Evolutionary conservation across 2,113 vertebrate genomes (phyloP).

Genomic region (Gallinago paraguaiae): DNA sequence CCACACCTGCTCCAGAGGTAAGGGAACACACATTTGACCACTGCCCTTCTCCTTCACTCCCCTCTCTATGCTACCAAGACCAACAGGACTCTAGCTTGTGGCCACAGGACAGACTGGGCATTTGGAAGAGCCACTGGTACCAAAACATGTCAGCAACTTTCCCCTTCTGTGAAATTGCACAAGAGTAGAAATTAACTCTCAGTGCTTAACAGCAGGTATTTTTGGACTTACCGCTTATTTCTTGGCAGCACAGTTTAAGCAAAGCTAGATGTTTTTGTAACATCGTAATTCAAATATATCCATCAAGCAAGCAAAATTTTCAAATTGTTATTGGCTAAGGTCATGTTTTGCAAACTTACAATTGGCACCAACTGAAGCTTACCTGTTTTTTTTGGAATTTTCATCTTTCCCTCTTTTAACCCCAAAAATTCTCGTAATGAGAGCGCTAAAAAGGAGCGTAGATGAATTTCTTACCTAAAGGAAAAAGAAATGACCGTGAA

Average conservation of each 20-base stretch:
- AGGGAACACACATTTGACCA: neutral
- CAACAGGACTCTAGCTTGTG: neutral
- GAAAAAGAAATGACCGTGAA: slow-evolving; percentile 37
- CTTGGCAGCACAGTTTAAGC: slow-evolving; percentile 6
- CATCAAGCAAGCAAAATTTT: slow-evolving; percentile 36
- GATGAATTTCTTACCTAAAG: slow-evolving; percentile 94
- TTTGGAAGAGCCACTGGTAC: neutral
- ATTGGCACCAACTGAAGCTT: slow-evolving; percentile 39
- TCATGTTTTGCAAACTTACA: slow-evolving; percentile 18
- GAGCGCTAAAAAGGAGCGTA: slow-evolving; percentile 94
- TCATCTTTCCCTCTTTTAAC: slow-evolving; percentile 96
- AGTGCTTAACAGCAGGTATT: slow-evolving; percentile 13
- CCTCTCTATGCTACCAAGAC: neutral
- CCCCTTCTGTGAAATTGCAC: neutral
- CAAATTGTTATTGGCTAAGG: slow-evolving; percentile 20
- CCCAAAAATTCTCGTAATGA: slow-evolving; percentile 97
- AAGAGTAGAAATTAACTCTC: neutral
- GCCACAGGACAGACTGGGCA: neutral
- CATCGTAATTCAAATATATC: slow-evolving; percentile 23
- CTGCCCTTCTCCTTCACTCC: neutral
- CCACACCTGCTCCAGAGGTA: neutral
- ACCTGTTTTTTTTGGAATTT: slow-evolving; percentile 95
- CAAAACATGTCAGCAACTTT: neutral
- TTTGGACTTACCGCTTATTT: slow-evolving; percentile 9
- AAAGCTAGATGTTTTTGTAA: slow-evolving; percentile 31